Base-by-base conservation (phyloP, 2,113 vertebrate genomes). In the human (Homo sapiens) region DNA sequence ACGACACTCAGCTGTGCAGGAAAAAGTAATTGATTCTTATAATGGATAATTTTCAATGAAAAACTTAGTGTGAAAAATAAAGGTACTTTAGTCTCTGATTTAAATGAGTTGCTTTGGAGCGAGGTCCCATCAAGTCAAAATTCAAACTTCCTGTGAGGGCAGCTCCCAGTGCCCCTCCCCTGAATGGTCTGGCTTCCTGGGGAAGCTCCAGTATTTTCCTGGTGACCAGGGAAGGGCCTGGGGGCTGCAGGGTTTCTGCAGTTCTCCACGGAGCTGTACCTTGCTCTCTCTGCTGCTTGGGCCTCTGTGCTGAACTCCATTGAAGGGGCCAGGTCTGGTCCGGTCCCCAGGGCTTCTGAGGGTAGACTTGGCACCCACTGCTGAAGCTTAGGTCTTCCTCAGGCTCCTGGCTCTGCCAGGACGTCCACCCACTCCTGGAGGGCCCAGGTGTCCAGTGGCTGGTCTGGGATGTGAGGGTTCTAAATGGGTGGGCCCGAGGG, bases 161-260 rank as follows among this genome's bases (percentile, higher is more conserved):
- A 0, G 73, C 32, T 10, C 52, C 70, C 43, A 1, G 0, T 23
- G 38, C 30, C 38, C 30, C 40, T 48, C 12, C 2, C 1, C 18
- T 4, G 0, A 35, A 66, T 17, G 11, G 43, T 64, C 57, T 14
- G 55, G 55, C 40, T 10, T 6, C 40, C 6, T 3, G 23, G 38
- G 76, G 80, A 48, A 9, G 16, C 30, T 25, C n/a, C 45, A 2
- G 50, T 18, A 35, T 82, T 85, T 61, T 45, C 23, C 16, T 17
- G 61, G 55, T 10, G 6, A 59, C 32, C 43, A 13, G 45, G 11
- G 27, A 43, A 61, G 18, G 66, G 4, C n/a, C 20, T 52, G 50
- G 76, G 76, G 38, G 35, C 40, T 3, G 0, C 57, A 23, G 32
- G 40, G n/a, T 9, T 3, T 2, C 35, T 1, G 59, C 50, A 16